Percentiles rank a stretch among this genome's conserved stretches.
phyloP scores from a whole-genome alignment of 2,888 invertebrate species.

The Plusia festucae region DNA sequence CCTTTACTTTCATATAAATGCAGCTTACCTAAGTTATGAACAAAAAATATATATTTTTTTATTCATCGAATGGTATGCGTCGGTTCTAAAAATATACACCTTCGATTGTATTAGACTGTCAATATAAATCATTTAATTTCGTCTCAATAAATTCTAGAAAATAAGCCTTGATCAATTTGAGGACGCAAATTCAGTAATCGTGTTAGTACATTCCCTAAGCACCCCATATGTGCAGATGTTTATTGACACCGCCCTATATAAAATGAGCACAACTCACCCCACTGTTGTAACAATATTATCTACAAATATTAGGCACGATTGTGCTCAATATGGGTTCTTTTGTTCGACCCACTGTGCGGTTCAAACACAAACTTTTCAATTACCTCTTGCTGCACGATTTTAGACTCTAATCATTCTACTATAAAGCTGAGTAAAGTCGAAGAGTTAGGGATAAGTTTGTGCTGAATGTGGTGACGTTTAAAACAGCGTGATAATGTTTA shows the following conservation, averaged over 20 bases:
- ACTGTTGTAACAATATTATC: slow-evolving; percentile 83
- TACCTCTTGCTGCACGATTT: slow-evolving; percentile 4
- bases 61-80: too few species aligned
- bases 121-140: neutral
- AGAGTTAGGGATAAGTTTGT: slow-evolving; percentile 31
- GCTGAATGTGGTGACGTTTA: slow-evolving; percentile 59
- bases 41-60: too few species aligned
- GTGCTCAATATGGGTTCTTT: slow-evolving; percentile 74
- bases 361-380: slow-evolving; percentile 38
- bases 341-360: slow-evolving; percentile 72
- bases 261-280: slow-evolving; percentile 65
- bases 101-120: neutral
- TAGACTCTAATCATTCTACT: accelerated
- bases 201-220: slow-evolving; percentile 26
- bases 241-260: slow-evolving; percentile 68
- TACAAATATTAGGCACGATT: slow-evolving; percentile 83
- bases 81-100: neutral
- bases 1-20: too few species aligned
- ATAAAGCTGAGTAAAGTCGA: neutral
- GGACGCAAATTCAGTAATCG: slow-evolving; percentile 44
- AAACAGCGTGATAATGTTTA: slow-evolving; percentile 75
- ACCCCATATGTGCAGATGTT: slow-evolving; percentile 62
- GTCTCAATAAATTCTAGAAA: slow-evolving; percentile 16
- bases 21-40: too few species aligned
- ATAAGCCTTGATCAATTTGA: slow-evolving; percentile 42